Evolutionary conservation across 1,140 invertebrate species (phyloP).

Genomic region (Meloidogyne exigua): DNA sequence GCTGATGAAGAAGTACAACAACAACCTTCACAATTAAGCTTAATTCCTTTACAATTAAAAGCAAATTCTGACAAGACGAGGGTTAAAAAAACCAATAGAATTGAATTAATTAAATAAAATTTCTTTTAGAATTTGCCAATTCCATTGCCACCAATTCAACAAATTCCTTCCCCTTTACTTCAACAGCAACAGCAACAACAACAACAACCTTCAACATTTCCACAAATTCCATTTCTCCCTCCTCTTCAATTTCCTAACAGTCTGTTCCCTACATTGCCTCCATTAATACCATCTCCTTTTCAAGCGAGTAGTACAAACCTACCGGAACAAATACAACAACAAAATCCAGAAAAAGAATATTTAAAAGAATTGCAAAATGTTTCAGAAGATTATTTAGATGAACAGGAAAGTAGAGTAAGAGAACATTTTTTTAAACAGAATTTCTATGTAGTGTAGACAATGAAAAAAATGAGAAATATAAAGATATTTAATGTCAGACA

Average conservation of each 20-base stretch:
- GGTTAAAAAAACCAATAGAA: not conserved
- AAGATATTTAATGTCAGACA: no score
- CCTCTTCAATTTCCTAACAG: not conserved
- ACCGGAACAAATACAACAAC: not conserved
- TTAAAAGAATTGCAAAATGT: slow-evolving; percentile 26
- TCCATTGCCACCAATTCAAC: not conserved
- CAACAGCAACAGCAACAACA: not conserved
- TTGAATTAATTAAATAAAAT: no score
- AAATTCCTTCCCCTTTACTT: not conserved
- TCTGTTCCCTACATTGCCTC: not conserved
- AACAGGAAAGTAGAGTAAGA: slow-evolving; percentile 15
- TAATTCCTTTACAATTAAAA: not conserved
- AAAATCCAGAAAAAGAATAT: slow-evolving; percentile 11
- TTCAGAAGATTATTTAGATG: slow-evolving; percentile 25
- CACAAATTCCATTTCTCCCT: not conserved
- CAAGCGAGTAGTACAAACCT: not conserved
- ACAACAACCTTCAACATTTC: not conserved
- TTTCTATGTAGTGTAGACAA: no score
- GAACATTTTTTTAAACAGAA: not conserved
- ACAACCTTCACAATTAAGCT: not conserved
- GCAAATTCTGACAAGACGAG: not conserved
- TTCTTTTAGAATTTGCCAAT: not conserved
- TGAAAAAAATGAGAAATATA: no score
- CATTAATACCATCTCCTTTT: not conserved
- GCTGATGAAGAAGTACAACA: not conserved